phyloP scores from a whole-genome alignment of 2,888 invertebrate species.

The Drosophila stalkeri region DNA sequence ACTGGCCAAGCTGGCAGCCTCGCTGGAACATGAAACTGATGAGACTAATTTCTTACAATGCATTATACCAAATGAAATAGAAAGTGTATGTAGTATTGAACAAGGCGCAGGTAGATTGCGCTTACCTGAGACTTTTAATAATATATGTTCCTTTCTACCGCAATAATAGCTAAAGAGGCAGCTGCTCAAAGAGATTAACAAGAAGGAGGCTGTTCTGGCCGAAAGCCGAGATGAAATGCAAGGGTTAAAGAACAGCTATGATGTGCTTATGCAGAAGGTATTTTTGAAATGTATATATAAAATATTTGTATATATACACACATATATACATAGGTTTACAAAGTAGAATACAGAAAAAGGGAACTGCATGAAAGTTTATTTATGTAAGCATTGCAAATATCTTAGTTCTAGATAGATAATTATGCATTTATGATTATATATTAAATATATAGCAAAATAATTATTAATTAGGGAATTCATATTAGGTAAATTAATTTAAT shows the following conservation, averaged over 20 bases:
- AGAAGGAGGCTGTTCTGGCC: conserved; percentile 74
- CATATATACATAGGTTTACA: too few relatives aligned
- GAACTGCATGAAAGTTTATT: too few relatives aligned
- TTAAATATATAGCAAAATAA: too few relatives aligned
- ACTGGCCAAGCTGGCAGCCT: conserved; percentile 31
- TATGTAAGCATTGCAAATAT: too few relatives aligned
- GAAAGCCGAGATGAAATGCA: conserved; percentile 68
- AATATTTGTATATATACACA: too few relatives aligned
- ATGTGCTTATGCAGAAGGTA: not conserved
- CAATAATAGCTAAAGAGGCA: conserved; percentile 76
- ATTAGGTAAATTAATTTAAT: too few relatives aligned
- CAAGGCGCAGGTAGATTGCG: conserved; percentile 32
- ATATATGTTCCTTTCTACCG: conserved; percentile 3
- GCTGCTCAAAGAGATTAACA: conserved; percentile 74
- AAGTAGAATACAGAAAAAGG: too few relatives aligned
- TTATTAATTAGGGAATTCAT: too few relatives aligned
- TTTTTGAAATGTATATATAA: too few relatives aligned
- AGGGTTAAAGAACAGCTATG: conserved; percentile 9
- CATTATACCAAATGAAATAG: conserved; percentile 35
- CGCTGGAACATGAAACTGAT: conserved; percentile 5
- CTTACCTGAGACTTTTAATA: conserved; percentile 1
- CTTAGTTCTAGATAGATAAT: too few relatives aligned
- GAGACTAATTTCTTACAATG: conserved; percentile 8
- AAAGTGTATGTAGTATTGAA: conserved; percentile 44
- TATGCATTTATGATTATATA: too few relatives aligned